Evolutionary conservation across 2,888 invertebrate genomes (phyloP).

Genomic region (Slavum lentiscoides): DNA sequence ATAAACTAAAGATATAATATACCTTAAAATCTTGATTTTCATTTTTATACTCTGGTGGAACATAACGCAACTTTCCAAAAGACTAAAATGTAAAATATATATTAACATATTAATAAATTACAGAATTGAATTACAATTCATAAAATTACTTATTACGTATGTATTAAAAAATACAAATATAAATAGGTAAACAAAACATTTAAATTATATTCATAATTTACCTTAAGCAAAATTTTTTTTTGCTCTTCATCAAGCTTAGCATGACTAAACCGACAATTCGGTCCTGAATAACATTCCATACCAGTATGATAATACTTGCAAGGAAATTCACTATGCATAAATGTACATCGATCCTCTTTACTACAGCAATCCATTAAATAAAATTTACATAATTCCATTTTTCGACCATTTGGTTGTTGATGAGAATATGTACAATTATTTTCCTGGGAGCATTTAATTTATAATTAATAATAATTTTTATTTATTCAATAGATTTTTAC

Average conservation of each 20-base stretch:
- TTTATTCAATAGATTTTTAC: constrained; percentile 57
- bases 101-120: constrained; percentile 3
- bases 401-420: constrained; percentile 77
- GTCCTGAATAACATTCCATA: constrained; percentile 75
- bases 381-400: constrained; percentile 94
- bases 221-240: constrained; percentile 59
- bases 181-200: no score
- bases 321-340: constrained; percentile 95
- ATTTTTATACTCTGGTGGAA: constrained; percentile 47
- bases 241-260: constrained; percentile 81
- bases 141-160: no score
- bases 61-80: constrained; percentile 47
- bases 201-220: not conserved
- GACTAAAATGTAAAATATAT: constrained; percentile 29
- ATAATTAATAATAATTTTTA: constrained; percentile 3
- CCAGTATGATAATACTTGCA: constrained; percentile 97
- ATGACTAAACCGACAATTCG: constrained; percentile 91
- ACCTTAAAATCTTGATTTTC: constrained; percentile 42
- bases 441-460: constrained; percentile 62
- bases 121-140: no score
- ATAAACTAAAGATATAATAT: not conserved
- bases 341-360: constrained; percentile 92
- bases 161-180: no score
- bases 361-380: constrained; percentile 94
- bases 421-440: constrained; percentile 87